phyloP scores from a whole-genome alignment of 2,888 invertebrate species.

The Tetramorium bicarinatum region DNA sequence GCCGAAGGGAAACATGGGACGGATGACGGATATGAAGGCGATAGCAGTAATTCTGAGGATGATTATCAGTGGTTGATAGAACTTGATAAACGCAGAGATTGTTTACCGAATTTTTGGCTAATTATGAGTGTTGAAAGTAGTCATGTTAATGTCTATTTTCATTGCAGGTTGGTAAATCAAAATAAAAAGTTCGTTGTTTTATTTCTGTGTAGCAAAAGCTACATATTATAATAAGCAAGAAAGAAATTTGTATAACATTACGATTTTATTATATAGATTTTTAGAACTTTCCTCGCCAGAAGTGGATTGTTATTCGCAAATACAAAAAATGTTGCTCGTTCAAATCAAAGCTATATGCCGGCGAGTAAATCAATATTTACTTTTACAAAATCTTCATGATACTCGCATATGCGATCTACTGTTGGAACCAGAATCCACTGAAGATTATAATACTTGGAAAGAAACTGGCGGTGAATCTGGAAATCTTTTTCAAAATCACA shows the following conservation, averaged over 20 bases:
- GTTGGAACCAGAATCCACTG: constrained; percentile 89
- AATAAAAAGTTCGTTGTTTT: background rate
- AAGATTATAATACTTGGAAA: constrained; percentile 85
- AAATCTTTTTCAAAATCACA: constrained; percentile 69
- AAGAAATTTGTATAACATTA: background rate
- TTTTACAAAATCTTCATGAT: constrained; percentile 90
- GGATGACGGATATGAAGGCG: constrained; percentile 89
- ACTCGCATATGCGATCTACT: constrained; percentile 90
- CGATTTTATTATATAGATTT: constrained; percentile 84
- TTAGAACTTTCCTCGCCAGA: constrained; percentile 87
- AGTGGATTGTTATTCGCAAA: constrained; percentile 87
- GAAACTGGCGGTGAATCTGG: constrained; percentile 75
- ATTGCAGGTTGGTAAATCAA: constrained; percentile 87
- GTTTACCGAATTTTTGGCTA: constrained; percentile 91
- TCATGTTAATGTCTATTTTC: constrained; percentile 90
- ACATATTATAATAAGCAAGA: background rate
- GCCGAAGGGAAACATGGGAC: constrained; percentile 78
- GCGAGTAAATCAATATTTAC: constrained; percentile 90
- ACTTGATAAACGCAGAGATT: constrained; percentile 87
- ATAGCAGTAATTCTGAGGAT: constrained; percentile 89
- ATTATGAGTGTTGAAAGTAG: constrained; percentile 89
- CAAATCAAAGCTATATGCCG: constrained; percentile 89
- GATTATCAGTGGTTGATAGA: constrained; percentile 88
- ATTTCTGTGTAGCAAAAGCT: background rate
- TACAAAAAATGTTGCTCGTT: constrained; percentile 87